Conservation (phyloP, 2,113 vertebrate genomes). For the Forbesichthys agassizii region DNA sequence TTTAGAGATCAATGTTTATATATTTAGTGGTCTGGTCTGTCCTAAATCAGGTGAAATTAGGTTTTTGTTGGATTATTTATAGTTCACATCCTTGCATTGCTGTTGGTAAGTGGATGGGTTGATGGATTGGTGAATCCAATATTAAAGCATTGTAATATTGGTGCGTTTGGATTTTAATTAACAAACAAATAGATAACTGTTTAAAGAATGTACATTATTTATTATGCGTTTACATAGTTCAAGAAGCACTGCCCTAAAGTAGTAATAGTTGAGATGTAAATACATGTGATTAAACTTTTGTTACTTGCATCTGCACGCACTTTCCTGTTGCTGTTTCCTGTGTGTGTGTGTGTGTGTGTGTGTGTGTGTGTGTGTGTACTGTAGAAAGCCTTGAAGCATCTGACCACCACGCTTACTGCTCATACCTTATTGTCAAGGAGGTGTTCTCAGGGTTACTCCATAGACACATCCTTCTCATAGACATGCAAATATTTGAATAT, state of each 20-base stretch:
- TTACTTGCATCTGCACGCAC: not conserved
- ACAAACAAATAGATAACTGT: no score
- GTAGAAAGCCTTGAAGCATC: not conserved
- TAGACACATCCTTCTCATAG: conserved; percentile 45
- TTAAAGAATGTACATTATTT: no score
- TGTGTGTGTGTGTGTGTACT: no score
- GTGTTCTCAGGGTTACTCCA: conserved; percentile 29
- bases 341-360: no score
- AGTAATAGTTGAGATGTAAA: not conserved
- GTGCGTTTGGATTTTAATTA: no score
- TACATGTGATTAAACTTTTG: not conserved
- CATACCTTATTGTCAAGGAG: conserved; percentile 14
- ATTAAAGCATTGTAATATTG: no score
- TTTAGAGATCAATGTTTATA: not conserved
- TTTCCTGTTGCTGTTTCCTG: no score
- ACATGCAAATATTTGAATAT: conserved; percentile 71
- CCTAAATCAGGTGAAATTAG: not conserved
- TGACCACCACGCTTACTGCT: conserved; percentile 11
- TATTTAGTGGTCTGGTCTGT: not conserved
- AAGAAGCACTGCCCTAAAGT: no score
- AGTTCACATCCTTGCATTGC: not conserved
- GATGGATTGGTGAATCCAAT: no score
- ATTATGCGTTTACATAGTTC: no score
- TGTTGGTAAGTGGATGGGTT: not conserved
- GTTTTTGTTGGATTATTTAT: not conserved